Evolutionary conservation across 2,888 invertebrate genomes (phyloP), one percentile per base, ranked within the genome.

Genomic region (Synanthedon andrenaeformis): DNA sequence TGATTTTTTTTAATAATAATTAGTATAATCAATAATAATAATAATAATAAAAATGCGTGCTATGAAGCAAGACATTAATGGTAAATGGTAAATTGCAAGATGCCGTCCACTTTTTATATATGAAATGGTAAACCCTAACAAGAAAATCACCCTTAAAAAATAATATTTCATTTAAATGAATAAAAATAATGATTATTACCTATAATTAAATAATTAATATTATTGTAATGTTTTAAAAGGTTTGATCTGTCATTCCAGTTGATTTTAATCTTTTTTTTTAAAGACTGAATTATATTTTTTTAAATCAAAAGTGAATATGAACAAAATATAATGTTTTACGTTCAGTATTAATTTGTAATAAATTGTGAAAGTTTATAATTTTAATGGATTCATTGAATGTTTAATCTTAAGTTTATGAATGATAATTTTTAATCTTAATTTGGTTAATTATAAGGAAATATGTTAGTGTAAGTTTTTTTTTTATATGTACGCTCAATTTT

Each of bases 401-500:
- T 52, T 41, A 59, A 56, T 58, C 56, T 23, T 60, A 55, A 55
- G 57, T 60, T 62, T 56, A 54, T 56, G 55, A 57, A 56, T 28
- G 52, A 55, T 56, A 55, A 55, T 58, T 59, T 58, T 60, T 62
- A 66, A 65, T 66, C 54, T 65, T 62, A 59, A 60, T 69, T 64
- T 58, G 42, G 45, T 56, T 61, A 56, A 54, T 60, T 62, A 59
- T 63, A 62, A 64, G 59, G 56, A 66, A 65, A 71, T 69, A 62
- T 67, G 62, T 67, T 49, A 41, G 42, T 66, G 70, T 81, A 84
- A 78, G 62, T 63, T 77, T 82, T 81, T 69, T 23, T 74, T 81
- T 73, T 74, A 70, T 76, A 78, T 17, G 2, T 66, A 76, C 82
- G 83, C 84, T 84, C 83, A 85, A 84, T 83, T 82, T 73, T 82